These are phyloP conservation scores for Oncopodura yosiiana DNA, from an alignment of 1,140 invertebrate genomes.

Conservation along the genomic window DNA sequence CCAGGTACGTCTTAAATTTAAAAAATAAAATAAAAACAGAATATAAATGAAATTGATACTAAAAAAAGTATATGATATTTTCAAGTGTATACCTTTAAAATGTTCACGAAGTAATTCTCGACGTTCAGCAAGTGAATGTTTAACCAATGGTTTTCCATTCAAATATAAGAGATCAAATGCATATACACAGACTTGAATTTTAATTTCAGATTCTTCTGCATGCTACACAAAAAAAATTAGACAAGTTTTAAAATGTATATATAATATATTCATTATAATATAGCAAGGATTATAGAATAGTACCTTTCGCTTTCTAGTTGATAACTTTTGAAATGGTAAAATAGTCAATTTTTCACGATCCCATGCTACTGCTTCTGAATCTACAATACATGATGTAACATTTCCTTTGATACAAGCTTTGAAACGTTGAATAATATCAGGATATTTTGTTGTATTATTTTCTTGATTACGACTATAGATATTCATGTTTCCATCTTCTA, in stretches of 20 bases:
- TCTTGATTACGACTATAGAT: conserved; percentile 98
- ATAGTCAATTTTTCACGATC: conserved; percentile 82
- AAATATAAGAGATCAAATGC: conserved; percentile 95
- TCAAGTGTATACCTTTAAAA: too few relatives aligned
- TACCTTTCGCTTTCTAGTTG: conserved; percentile 90
- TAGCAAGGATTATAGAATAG: conserved; percentile 22
- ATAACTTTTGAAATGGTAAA: conserved; percentile 92
- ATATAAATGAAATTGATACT: not conserved
- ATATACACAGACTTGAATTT: conserved; percentile 95
- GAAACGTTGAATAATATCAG: conserved; percentile 78
- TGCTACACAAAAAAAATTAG: conserved; percentile 50
- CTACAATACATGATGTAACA: conserved; percentile 79
- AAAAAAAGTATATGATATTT: too few relatives aligned
- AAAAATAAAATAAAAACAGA: too few relatives aligned
- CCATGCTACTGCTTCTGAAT: conserved; percentile 96
- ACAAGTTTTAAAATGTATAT: conserved; percentile 4
- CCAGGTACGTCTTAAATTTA: conserved; percentile 65
- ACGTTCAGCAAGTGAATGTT: conserved; percentile 63
- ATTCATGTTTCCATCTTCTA: conserved; percentile 56
- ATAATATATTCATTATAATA: conserved; percentile 2
- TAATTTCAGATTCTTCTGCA: conserved; percentile 77
- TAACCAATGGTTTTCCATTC: conserved; percentile 79
- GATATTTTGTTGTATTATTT: conserved; percentile 96
- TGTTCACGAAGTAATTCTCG: conserved; percentile 62
- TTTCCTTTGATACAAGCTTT: conserved; percentile 44